These are phyloP conservation scores for Phengaris alcon DNA, from an alignment of 2,888 invertebrate species.

Conservation along the genomic window DNA sequence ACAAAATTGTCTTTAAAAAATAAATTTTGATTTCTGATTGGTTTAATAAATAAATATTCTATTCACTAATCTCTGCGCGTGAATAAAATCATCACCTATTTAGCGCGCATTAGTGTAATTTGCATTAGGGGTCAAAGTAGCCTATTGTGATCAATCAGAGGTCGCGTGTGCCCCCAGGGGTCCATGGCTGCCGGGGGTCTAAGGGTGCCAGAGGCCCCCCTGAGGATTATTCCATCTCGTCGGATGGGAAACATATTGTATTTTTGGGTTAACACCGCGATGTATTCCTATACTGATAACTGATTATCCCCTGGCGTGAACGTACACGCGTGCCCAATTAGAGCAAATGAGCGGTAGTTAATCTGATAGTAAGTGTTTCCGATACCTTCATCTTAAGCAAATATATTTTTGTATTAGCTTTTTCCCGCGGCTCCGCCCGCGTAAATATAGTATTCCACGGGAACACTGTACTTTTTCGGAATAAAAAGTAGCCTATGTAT, in stretches of 20 bases:
- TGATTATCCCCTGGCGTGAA: neutral
- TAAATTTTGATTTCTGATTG: too few relatives aligned
- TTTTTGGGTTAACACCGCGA: conserved; percentile 18
- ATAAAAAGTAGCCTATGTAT: too few relatives aligned
- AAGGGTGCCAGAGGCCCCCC: conserved; percentile 1
- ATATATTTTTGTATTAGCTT: too few relatives aligned
- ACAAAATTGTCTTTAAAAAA: too few relatives aligned
- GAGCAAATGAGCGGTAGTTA: neutral
- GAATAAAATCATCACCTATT: conserved; percentile 6
- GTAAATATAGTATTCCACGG: too few relatives aligned
- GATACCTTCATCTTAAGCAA: too few relatives aligned
- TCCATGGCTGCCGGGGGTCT: neutral
- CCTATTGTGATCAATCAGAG: neutral
- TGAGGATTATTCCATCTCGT: conserved; percentile 26
- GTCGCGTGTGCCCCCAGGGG: conserved; percentile 18
- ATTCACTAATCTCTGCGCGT: neutral
- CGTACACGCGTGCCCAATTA: neutral
- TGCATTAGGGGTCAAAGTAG: conserved; percentile 22
- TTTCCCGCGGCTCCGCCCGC: too few relatives aligned
- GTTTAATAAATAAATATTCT: too few relatives aligned
- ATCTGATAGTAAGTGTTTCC: neutral
- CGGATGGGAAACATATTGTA: conserved; percentile 28
- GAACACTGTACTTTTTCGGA: too few relatives aligned
- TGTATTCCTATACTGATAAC: conserved; percentile 10
- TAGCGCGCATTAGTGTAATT: neutral